Evolutionary conservation across 23 tunicate genomes (phyloP).

Genomic region (Styela clava): DNA sequence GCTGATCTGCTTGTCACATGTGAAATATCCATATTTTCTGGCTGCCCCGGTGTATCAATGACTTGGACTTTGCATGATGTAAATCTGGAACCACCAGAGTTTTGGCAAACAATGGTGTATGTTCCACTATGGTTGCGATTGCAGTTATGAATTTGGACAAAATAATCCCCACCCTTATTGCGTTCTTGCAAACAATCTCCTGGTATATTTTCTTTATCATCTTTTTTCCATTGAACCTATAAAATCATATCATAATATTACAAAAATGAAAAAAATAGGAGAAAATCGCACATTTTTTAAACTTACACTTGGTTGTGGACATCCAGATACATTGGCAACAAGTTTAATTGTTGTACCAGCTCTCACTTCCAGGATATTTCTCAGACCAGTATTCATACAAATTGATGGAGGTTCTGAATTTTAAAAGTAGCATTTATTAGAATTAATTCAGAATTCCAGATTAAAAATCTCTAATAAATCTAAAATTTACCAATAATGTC

Average conservation of each 20-base stretch:
- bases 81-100: conserved; percentile 21
- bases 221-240: conserved; percentile 72
- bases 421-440: not conserved
- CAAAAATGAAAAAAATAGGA: not conserved
- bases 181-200: not conserved
- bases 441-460: not conserved
- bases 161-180: not conserved
- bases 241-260: not conserved
- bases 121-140: conserved; percentile 37
- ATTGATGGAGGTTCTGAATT: conserved; percentile 35
- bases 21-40: conserved; percentile 4
- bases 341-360: conserved; percentile 35
- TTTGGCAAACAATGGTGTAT: conserved; percentile 25
- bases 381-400: conserved; percentile 23
- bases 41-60: conserved; percentile 32
- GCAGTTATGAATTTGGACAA: conserved; percentile 6
- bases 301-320: conserved; percentile 24
- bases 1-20: conserved; percentile 29
- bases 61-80: conserved; percentile 31
- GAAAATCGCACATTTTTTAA: too few relatives aligned
- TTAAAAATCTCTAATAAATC: too few relatives aligned
- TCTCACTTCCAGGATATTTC: conserved; percentile 20
- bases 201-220: not conserved
- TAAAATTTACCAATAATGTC: conserved; percentile 35
- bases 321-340: conserved; percentile 14